A percentile compares a stretch with the other conserved stretches of the same genome.
phyloP scores from a whole-genome alignment of 2,113 vertebrate species.

The Steatornis caripensis region DNA sequence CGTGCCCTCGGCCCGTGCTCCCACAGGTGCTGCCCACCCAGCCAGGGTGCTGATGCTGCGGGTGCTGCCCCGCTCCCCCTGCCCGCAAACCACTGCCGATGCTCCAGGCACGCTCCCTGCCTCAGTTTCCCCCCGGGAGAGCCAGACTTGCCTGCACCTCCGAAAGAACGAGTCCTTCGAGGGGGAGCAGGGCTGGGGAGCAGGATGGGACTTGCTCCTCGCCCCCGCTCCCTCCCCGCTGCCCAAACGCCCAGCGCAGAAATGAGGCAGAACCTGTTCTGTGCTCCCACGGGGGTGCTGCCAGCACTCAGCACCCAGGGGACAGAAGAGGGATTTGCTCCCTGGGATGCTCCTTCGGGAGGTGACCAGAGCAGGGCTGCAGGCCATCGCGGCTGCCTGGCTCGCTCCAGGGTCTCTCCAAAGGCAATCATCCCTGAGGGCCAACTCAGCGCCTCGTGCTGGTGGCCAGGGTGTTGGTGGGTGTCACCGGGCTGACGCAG shows the following conservation, averaged over 20 bases:
- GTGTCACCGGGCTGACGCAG: slow-evolving; percentile 44
- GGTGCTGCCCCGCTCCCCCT: background rate
- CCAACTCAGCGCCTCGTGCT: slow-evolving; percentile 66
- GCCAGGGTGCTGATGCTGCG: background rate
- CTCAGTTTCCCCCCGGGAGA: background rate
- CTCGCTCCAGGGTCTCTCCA: slow-evolving; percentile 53
- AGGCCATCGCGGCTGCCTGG: slow-evolving; percentile 49
- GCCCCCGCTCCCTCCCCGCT: background rate
- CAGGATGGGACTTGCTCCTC: background rate
- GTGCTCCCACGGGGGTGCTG: background rate
- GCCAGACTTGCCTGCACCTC: background rate
- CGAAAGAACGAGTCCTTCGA: background rate
- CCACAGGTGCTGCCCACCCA: background rate
- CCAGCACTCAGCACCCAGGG: background rate
- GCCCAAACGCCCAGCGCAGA: rapidly evolving
- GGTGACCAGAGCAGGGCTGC: background rate
- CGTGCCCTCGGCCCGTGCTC: background rate
- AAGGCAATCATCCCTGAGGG: slow-evolving; percentile 61
- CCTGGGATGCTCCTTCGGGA: rapidly evolving
- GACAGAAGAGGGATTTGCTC: background rate
- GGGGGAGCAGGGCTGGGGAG: background rate
- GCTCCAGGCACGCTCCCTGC: background rate
- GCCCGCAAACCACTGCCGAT: rapidly evolving
- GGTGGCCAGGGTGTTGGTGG: slow-evolving; percentile 29
- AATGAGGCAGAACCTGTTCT: background rate